phyloP scores from a whole-genome alignment of 2,888 invertebrate species.

The Caenorhabditis drosophilae region DNA sequence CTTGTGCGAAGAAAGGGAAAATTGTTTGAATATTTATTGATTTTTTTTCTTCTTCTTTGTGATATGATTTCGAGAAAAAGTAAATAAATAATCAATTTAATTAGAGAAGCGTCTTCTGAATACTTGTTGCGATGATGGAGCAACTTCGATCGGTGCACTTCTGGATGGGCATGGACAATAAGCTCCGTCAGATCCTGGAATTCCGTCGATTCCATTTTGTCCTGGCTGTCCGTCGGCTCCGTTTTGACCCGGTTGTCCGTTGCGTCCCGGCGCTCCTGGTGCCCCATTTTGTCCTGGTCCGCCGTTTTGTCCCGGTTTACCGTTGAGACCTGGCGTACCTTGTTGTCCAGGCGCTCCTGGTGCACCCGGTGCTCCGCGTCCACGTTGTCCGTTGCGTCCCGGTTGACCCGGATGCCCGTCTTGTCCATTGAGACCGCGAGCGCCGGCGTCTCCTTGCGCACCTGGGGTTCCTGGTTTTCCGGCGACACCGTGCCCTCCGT shows the following conservation, averaged over 20 bases:
- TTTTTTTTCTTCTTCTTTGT: not conserved
- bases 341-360: conserved; percentile 24
- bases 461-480: conserved; percentile 37
- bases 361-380: conserved; percentile 21
- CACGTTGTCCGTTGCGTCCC: conserved; percentile 24
- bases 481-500: conserved; percentile 22
- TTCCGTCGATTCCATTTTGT: conserved; percentile 24
- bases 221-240: conserved; percentile 28
- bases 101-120: conserved; percentile 32
- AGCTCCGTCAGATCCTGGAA: conserved; percentile 31
- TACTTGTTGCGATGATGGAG: conserved; percentile 16
- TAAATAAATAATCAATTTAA: conserved; percentile 5
- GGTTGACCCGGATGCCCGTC: conserved; percentile 25
- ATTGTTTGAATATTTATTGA: conserved; percentile 5
- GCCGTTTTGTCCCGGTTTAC: conserved; percentile 31
- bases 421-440: conserved; percentile 30
- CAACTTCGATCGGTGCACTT: conserved; percentile 21
- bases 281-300: conserved; percentile 40
- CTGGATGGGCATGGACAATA: conserved; percentile 34
- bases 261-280: conserved; percentile 41
- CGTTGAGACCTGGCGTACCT: conserved; percentile 27
- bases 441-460: conserved; percentile 11
- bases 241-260: conserved; percentile 31
- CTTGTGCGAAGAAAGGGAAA: conserved; percentile 33
- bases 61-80: conserved; percentile 15